phyloP scores from a whole-genome alignment of 2,113 vertebrate species.

The Cephalopholis sonnerati region DNA sequence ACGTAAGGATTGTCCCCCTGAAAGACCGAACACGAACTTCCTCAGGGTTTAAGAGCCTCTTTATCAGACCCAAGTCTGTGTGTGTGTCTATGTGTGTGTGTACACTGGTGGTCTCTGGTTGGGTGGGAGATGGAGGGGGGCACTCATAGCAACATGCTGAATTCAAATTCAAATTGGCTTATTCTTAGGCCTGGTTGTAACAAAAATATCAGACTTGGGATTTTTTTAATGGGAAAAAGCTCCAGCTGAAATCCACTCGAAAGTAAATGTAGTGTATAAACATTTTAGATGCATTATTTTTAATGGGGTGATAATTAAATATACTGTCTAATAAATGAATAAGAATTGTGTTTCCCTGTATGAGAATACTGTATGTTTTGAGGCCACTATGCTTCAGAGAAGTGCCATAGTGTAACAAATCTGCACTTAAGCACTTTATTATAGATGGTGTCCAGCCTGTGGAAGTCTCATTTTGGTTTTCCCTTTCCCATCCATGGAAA shows the following conservation, averaged over 20 bases:
- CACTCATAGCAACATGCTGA: slow-evolving; percentile 63
- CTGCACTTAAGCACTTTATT: neutral
- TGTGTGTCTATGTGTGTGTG: slow-evolving; percentile 33
- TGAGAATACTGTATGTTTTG: neutral
- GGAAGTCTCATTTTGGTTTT: neutral
- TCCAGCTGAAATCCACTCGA: neutral
- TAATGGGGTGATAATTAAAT: neutral
- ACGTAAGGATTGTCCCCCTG: slow-evolving; percentile 68
- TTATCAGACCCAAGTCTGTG: slow-evolving; percentile 73
- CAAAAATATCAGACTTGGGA: slow-evolving; percentile 23
- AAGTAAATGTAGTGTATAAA: neutral
- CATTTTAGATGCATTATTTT: neutral
- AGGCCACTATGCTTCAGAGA: neutral
- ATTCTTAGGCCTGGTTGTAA: slow-evolving; percentile 6
- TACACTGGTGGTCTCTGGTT: slow-evolving; percentile 68
- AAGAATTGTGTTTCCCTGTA: neutral
- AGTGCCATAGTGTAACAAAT: neutral
- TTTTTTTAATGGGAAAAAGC: neutral
- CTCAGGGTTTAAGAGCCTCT: slow-evolving; percentile 81
- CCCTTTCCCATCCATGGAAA: neutral
- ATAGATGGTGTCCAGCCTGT: neutral
- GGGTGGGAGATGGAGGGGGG: slow-evolving; percentile 41
- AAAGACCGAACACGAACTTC: slow-evolving; percentile 81
- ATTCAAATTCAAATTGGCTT: slow-evolving; percentile 75
- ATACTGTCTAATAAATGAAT: neutral